These are phyloP conservation scores for Pelmatolapia mariae DNA, from an alignment of 2,113 vertebrate species.

Conservation along the genomic window DNA sequence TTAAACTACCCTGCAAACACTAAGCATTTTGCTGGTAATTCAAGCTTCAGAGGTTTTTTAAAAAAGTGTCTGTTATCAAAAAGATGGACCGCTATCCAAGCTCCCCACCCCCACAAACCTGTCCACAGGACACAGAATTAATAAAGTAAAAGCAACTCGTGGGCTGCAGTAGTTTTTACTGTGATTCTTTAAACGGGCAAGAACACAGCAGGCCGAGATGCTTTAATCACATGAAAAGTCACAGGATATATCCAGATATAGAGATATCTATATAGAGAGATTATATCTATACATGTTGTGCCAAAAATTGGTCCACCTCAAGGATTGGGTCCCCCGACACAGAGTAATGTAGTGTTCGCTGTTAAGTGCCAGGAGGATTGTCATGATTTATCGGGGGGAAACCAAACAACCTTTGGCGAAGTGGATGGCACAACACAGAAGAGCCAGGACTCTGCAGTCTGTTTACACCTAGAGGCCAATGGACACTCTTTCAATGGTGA, in stretches of 20 bases:
- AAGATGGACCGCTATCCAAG: not conserved
- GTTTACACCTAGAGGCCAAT: not conserved
- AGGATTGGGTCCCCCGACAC: fast-evolving
- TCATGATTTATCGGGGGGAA: not conserved
- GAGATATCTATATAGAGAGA: not conserved
- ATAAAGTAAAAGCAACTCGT: not conserved
- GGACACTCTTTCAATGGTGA: not conserved
- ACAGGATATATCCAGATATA: not conserved
- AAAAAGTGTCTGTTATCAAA: not conserved
- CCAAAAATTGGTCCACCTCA: not conserved
- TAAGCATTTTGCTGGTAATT: not conserved
- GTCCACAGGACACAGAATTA: not conserved
- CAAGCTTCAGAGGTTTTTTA: fast-evolving
- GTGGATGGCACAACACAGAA: not conserved
- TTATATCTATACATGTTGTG: not conserved
- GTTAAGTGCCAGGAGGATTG: not conserved
- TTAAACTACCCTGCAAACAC: not conserved
- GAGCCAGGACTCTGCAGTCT: not conserved
- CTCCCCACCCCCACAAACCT: not conserved
- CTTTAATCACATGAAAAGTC: not conserved
- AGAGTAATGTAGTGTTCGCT: not conserved
- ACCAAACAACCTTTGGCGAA: not conserved
- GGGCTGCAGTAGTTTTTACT: not conserved
- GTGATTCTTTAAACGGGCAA: not conserved
- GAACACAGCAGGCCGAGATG: not conserved